Evolutionary conservation across 2,797 vertebrate species (phyloP), one percentile per base, ranked within the genome.

Genomic region (Leuciscus waleckii): DNA sequence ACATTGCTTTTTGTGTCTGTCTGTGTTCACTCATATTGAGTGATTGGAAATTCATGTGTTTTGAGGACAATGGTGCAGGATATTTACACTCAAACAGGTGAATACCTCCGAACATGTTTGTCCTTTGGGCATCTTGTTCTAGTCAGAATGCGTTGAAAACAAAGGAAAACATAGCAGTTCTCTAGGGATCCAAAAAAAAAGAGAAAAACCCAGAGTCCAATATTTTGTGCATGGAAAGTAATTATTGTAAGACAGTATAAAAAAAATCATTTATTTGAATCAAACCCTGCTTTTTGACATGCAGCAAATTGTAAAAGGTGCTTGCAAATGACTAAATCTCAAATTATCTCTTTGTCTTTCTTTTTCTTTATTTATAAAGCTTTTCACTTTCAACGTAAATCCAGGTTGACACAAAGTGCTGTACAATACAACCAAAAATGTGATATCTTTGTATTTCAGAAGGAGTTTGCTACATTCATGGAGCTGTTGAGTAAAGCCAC

Each of bases 391-490:
- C 10, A 58, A 61, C 0, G 8, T 11, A 26, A 26, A n/a, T 63
- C n/a, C 5, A 6, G 1, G 2, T 63, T 63, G n/a, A 63, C n/a
- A 26, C n/a, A 63, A 63, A 63, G 11, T 63, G n/a, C 11, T 29
- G 11, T 7, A 7, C n/a, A 16, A 63, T 7, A 63, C 58, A 63
- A 29, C n/a, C 14, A 29, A 29, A 29, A 29, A 63, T 63, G n/a
- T 63, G 11, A 26, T 26, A 26, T 46, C 4, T 63, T 58, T 84
- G 65, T 9, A 11, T 71, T 85, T 73, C 43, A 85, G 83, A 85
- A 85, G 39, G 77, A 85, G 54, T 85, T 85, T 85, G 39, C 83
- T 49, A 56, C 17, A n/a, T 85, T 85, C 29, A 79, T 85, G 83
- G 83, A 85, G 68, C 43, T 85, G 67, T 73, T 85, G 77, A 85